Evolutionary conservation across 2,888 invertebrate species (phyloP).

Genomic region (Scaeva pyrastri): DNA sequence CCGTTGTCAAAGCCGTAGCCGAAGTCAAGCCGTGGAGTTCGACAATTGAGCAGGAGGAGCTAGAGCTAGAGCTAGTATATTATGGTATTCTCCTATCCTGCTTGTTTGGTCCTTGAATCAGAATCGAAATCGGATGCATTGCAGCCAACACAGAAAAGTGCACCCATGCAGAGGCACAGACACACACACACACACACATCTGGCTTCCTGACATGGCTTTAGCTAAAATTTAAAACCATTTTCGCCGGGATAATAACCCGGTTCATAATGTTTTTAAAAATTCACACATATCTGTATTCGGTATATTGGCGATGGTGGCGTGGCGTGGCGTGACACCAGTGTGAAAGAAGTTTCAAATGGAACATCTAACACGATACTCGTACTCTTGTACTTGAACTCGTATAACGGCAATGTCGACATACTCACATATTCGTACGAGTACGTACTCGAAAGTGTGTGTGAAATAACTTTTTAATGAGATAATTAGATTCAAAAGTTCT

Average conservation of each 20-base stretch:
- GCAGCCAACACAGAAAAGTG: conserved; percentile 11
- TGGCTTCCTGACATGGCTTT: conserved; percentile 32
- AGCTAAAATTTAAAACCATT: conserved; percentile 56
- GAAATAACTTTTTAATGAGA: conserved; percentile 83
- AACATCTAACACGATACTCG: conserved; percentile 37
- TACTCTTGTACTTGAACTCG: no score
- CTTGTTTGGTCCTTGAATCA: conserved; percentile 15
- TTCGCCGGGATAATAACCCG: conserved; percentile 58
- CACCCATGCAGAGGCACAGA: no score
- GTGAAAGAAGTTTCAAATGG: conserved; percentile 54
- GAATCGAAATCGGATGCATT: conserved; percentile 24
- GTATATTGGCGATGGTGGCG: no score
- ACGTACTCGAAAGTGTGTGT: conserved; percentile 70
- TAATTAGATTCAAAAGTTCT: conserved; percentile 78
- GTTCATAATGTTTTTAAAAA: conserved; percentile 48
- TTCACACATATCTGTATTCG: conserved; percentile 30
- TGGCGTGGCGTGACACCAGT: conserved; percentile 47
- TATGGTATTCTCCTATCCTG: conserved; percentile 20
- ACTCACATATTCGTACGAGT: no score
- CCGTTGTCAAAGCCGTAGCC: not conserved
- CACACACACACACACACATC: not conserved
- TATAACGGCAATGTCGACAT: no score
- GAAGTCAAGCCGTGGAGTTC: not conserved
- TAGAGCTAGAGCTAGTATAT: no score
- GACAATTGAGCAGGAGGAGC: conserved; percentile 14